Evolutionary conservation across 1,140 invertebrate genomes (phyloP), one percentile per base, ranked within the genome.

Genomic region (Scaptomyza pallida): DNA sequence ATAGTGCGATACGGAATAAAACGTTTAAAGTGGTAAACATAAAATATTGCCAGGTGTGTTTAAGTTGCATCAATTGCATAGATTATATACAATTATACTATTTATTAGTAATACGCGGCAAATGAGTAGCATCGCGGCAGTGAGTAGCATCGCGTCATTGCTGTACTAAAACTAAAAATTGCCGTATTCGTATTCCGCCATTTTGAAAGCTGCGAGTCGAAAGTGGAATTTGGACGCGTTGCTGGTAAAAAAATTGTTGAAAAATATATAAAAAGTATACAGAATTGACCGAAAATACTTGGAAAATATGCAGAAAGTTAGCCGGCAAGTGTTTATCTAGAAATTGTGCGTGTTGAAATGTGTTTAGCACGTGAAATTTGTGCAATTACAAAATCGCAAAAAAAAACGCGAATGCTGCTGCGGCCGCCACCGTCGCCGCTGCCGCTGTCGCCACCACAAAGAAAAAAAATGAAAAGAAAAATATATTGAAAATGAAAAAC

Each of bases 161-260:
- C 74, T 90, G 89, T 90, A 90, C 89, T 90, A 89, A 86, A 85
- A 90, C 80, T 72, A 85, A 85, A 81, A 86, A 88, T 89, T 72
- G 89, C 85, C 81, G 81, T 86, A 75, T 79, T 90, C 88, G 88
- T 86, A 76, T 79, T 90, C 89, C 89, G 89, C 89, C 89, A 90
- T 90, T 90, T 90, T 90, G 89, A 90, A 90, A 90, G 82, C 81
- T 90, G 89, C 78, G 81, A 88, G 70, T 79, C 77, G 67, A 70
- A 74, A 74, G 78, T 90, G 89, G 85, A 90, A 90, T 89, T 90
- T 90, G 85, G 80, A 83, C 78, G 89, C 89, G 89, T 90, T 90
- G 89, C 81, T 90, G 73, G 76, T 81, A 85, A 77, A 88, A 68
- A 79, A 88, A 67, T 79, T 70, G 60, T 68, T 65, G 63, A 76